phyloP scores from a whole-genome alignment of 2,113 vertebrate genomes.

The Heptranchias perlo region DNA sequence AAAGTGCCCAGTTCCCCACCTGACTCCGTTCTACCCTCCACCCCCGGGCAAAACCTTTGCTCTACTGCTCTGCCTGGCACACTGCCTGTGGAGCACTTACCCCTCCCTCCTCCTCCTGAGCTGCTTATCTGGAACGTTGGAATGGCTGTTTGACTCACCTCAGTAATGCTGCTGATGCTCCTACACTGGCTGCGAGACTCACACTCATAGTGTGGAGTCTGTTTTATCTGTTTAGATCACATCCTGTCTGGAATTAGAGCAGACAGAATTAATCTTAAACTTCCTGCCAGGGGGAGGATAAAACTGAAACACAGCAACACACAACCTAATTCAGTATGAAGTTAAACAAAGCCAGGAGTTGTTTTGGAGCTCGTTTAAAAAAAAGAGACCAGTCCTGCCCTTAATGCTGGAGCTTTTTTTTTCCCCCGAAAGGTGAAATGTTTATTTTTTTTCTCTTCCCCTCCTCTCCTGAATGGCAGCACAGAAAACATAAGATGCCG shows the following conservation, averaged over 20 bases:
- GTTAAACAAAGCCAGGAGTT: background rate
- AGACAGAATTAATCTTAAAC: conserved; percentile 28
- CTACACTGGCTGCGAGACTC: background rate
- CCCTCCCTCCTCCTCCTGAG: background rate
- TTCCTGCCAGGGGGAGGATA: conserved; percentile 5
- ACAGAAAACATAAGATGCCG: background rate
- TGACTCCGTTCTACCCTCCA: background rate
- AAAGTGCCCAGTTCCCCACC: background rate
- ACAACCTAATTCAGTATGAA: background rate
- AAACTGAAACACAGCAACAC: background rate
- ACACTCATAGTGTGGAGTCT: background rate
- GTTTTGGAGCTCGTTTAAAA: background rate
- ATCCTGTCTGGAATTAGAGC: conserved; percentile 27
- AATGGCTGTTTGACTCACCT: conserved; percentile 5
- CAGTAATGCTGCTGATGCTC: background rate
- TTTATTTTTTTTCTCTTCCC: background rate
- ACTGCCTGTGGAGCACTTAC: background rate
- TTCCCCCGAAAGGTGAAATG: background rate
- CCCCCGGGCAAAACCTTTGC: background rate
- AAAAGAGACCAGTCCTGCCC: background rate
- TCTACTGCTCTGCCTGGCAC: background rate
- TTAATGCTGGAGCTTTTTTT: background rate
- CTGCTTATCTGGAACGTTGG: background rate
- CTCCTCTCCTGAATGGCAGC: background rate
- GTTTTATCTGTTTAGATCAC: conserved; percentile 27